Conservation (phyloP, 1,140 invertebrate genomes). For the Psilanteris sp. region DNA sequence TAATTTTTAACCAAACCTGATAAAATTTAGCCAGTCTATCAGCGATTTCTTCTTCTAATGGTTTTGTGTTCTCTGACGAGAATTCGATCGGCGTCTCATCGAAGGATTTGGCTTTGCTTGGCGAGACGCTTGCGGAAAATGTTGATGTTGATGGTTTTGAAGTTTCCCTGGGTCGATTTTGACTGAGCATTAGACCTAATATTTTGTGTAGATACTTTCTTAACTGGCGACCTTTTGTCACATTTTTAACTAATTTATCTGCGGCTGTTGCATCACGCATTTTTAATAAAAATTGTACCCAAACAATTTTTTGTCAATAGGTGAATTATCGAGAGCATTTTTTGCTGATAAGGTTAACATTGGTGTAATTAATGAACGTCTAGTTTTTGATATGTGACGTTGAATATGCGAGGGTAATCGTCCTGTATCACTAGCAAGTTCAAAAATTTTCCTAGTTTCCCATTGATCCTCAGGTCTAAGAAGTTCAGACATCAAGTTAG, state of each 20-base stretch:
- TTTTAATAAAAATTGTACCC: conserved; percentile 21
- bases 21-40: no score
- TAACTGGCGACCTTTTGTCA: background rate
- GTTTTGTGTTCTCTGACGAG: no score
- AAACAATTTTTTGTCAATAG: conserved; percentile 11
- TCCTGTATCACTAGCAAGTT: conserved; percentile 10
- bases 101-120: no score
- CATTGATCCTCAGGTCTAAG: conserved; percentile 30
- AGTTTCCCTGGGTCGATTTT: no score
- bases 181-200: no score
- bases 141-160: no score
- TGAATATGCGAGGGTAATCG: conserved; percentile 2
- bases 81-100: no score
- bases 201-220: no score
- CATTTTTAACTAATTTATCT: conserved; percentile 20
- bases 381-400: conserved; percentile 15
- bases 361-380: conserved; percentile 14
- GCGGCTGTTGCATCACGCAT: no score
- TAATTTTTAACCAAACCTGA: no score
- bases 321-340: conserved; percentile 19
- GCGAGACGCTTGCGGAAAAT: no score
- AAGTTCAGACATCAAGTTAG: conserved; percentile 8
- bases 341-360: conserved; percentile 10
- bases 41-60: no score
- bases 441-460: conserved; percentile 31